Evolutionary conservation across 2,888 invertebrate species (phyloP).

Genomic region (Notodonta ziczac): DNA sequence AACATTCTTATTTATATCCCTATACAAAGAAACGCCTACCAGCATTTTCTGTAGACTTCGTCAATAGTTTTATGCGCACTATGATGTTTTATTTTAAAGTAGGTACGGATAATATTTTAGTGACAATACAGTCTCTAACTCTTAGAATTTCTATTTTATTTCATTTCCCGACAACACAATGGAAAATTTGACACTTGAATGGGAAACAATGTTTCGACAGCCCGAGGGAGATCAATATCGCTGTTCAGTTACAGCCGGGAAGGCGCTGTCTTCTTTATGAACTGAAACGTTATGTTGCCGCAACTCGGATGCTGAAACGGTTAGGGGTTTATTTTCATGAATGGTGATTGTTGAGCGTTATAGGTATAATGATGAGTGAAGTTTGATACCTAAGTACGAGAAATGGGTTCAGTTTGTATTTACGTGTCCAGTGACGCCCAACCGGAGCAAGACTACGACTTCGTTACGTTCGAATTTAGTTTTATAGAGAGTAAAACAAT

Average conservation of each 20-base stretch:
- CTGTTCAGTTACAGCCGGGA: slow-evolving; percentile 39
- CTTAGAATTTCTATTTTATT: slow-evolving; percentile 24
- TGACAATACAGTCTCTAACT: slow-evolving; percentile 13
- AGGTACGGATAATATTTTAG: no score
- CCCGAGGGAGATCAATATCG: slow-evolving; percentile 44
- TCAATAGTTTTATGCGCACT: background rate
- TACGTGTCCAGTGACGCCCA: no score
- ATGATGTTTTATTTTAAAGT: no score
- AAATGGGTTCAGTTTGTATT: no score
- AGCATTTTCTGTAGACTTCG: no score
- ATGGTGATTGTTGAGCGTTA: background rate
- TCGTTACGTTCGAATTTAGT: no score
- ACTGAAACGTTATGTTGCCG: slow-evolving; percentile 23
- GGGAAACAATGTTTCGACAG: slow-evolving; percentile 39
- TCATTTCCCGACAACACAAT: slow-evolving; percentile 48
- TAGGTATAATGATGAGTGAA: no score
- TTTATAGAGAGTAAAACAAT: no score
- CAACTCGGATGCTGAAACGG: slow-evolving; percentile 12
- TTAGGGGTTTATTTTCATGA: background rate
- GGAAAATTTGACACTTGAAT: slow-evolving; percentile 55
- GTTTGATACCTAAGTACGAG: no score
- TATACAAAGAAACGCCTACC: no score
- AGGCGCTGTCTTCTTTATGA: slow-evolving; percentile 27
- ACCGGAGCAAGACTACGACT: no score
- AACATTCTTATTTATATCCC: background rate